Evolutionary conservation across 2,888 invertebrate genomes (phyloP).

Genomic region (Eupsilia transversa): DNA sequence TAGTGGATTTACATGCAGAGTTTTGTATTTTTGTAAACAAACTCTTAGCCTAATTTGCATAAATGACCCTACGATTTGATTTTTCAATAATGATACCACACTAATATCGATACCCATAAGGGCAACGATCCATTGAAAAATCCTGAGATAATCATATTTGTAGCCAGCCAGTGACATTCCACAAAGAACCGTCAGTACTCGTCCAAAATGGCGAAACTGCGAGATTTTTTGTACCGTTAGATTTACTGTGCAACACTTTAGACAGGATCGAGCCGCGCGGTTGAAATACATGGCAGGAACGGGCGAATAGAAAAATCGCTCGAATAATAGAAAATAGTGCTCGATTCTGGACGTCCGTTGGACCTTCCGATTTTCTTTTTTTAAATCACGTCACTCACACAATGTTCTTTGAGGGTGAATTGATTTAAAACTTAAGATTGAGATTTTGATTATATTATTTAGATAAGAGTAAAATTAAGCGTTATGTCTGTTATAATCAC

Average conservation of each 20-base stretch:
- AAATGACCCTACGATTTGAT: no score
- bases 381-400: slow-evolving; percentile 24
- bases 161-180: background rate
- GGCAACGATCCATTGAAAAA: background rate
- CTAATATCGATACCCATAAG: no score
- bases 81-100: no score
- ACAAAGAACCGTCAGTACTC: slow-evolving; percentile 4
- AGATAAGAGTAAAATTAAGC: background rate
- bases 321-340: slow-evolving; percentile 43
- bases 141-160: background rate
- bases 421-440: background rate
- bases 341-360: slow-evolving; percentile 6
- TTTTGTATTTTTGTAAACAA: background rate
- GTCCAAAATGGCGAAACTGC: slow-evolving; percentile 16
- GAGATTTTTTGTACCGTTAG: slow-evolving; percentile 29
- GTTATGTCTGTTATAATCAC: no score
- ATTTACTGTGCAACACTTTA: slow-evolving; percentile 49
- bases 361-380: slow-evolving; percentile 18
- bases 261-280: slow-evolving; percentile 40
- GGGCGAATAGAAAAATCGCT: slow-evolving; percentile 33
- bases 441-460: background rate
- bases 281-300: slow-evolving; percentile 46
- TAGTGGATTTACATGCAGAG: background rate
- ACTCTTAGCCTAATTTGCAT: no score
- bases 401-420: slow-evolving; percentile 10